Conservation (phyloP, 2,888 invertebrate genomes). For the Oligia latruncula region DNA sequence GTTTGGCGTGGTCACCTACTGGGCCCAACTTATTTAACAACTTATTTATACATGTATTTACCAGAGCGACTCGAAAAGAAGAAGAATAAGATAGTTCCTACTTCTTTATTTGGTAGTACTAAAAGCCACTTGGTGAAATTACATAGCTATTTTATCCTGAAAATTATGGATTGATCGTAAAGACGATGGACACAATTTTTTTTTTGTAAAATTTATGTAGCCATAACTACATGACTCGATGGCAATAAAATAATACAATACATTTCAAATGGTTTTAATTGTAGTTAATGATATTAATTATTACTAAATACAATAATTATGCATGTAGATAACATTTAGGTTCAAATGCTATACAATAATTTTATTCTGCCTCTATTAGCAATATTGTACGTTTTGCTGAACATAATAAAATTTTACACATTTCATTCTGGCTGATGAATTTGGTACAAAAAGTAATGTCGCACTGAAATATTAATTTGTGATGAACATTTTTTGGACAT, state of each 20-base stretch:
- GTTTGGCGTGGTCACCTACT: background rate
- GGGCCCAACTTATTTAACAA: background rate
- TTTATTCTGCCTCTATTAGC: conserved; percentile 20
- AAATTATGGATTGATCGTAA: background rate
- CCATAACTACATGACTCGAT: background rate
- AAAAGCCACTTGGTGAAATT: background rate
- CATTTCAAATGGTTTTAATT: conserved; percentile 25
- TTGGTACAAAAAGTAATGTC: conserved; percentile 12
- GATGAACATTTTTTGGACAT: background rate
- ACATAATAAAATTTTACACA: background rate
- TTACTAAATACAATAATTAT: conserved; percentile 35
- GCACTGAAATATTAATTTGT: conserved; percentile 11
- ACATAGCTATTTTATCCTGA: too few species aligned
- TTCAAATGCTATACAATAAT: conserved; percentile 33
- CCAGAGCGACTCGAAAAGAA: background rate
- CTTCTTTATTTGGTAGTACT: too few species aligned
- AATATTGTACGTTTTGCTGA: conserved; percentile 17
- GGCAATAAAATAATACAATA: background rate
- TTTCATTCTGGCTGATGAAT: conserved; percentile 8
- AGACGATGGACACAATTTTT: background rate
- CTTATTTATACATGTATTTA: background rate
- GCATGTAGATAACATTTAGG: conserved; percentile 39
- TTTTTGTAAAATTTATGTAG: background rate
- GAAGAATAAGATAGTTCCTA: background rate
- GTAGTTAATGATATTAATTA: conserved; percentile 21